Base-by-base conservation (phyloP, 2,113 vertebrate genomes). In the Acanthisitta chloris region DNA sequence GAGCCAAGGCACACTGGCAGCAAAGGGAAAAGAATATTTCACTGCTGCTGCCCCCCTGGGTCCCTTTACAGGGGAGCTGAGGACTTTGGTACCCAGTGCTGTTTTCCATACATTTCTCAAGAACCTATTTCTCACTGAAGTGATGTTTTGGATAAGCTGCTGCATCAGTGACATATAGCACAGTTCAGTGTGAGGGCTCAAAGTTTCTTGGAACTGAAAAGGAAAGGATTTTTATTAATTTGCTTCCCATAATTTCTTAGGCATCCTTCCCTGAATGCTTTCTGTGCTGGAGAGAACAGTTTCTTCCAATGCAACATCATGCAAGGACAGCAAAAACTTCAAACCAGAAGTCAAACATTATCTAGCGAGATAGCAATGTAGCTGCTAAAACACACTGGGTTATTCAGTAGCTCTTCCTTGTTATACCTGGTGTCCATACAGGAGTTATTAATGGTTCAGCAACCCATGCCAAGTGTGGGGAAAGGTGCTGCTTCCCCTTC, bases 281-380 rank as follows among this genome's bases (percentile, higher is more conserved):
- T 67, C 48, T 67, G 29, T 3, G 1, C 42, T 49, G 33, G 19
- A 61, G 3, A 93, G 31, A 92, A 72, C 11, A 64, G 24, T 51
- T 74, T 66, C 48, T 91, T 88, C 51, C 52, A 46, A 52, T 34
- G 43, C 67, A 74, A 59, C n/a, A 48, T 51, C n/a, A 31, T 84
- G 82, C 72, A 81, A 94, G 65, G 59, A 67, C 88, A 96, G 94
- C 72, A 96, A 84, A 86, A 83, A 45, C 24, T 64, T 86, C 46
- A 93, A 94, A 78, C 31, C 28, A 94, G 33, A 74, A 84, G 96
- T 96, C 88, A 97, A 97, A 96, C 65, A 94, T 96, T 96, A 93
- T 21, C 96, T 61, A 93, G 51, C 34, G 55, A 71, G 31, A 15
- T 0, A 71, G 36, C 45, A 91, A 7, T 19, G 55, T 42, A 38